Percentiles rank a stretch among this genome's conserved stretches.
Evolutionary conservation across 2,113 vertebrate genomes (phyloP).

Genomic region (Zosterops lateralis): DNA sequence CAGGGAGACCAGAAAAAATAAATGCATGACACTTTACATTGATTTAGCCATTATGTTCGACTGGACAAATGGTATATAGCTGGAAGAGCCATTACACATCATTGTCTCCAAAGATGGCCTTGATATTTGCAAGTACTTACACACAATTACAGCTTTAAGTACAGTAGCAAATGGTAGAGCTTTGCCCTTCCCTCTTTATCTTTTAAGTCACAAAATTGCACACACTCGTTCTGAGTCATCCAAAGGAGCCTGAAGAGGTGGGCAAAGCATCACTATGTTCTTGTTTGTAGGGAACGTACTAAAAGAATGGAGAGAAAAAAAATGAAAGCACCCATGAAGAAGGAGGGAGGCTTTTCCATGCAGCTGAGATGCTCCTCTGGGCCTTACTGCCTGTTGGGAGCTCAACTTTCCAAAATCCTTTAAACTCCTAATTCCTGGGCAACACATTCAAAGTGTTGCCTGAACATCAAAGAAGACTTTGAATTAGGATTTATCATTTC

Average conservation of each 20-base stretch:
- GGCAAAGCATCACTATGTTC: neutral
- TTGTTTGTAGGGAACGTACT: neutral
- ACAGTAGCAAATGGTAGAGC: neutral
- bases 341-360: neutral
- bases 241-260: neutral
- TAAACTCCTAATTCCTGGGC: neutral
- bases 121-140: conserved; percentile 27
- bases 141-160: conserved; percentile 25
- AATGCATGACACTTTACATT: conserved; percentile 10
- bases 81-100: conserved; percentile 24
- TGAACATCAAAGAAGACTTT: neutral
- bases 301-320: neutral
- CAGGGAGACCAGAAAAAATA: conserved; percentile 6
- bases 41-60: conserved; percentile 35
- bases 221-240: neutral
- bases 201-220: neutral
- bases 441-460: neutral
- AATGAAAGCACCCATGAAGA: neutral
- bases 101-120: conserved; percentile 18
- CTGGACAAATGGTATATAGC: neutral
- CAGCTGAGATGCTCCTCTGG: neutral
- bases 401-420: neutral
- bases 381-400: neutral
- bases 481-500: neutral
- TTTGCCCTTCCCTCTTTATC: neutral